Evolutionary conservation across 2,797 vertebrate genomes (phyloP).

Genomic region (Ctenochaetus hawaiiensis): DNA sequence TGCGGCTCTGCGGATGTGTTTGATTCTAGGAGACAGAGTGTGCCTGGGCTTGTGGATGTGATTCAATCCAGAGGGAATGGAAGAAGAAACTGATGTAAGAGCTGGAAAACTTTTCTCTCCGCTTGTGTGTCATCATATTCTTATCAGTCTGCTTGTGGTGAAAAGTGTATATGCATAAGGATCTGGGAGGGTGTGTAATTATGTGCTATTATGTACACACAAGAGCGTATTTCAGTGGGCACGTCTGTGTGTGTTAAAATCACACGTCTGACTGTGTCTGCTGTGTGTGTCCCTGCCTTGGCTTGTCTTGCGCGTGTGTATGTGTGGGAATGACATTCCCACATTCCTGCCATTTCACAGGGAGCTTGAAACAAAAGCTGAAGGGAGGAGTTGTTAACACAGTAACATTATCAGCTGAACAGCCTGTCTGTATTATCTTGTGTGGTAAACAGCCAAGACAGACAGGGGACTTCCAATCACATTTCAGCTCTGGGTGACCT

Average conservation of each 20-base stretch:
- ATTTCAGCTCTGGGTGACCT: slow-evolving; percentile 66
- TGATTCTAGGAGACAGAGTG: slow-evolving; percentile 68
- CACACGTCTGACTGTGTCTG: slow-evolving; percentile 59
- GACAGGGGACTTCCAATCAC: slow-evolving; percentile 72
- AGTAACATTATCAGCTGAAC: slow-evolving; percentile 75
- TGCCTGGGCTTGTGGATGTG: slow-evolving; percentile 62
- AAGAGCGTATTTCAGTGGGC: slow-evolving; percentile 44
- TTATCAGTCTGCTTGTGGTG: slow-evolving; percentile 58
- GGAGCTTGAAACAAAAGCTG: slow-evolving; percentile 75
- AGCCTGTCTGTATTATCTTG: slow-evolving; percentile 63
- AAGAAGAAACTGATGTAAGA: slow-evolving; percentile 82
- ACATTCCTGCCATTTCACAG: slow-evolving; percentile 74
- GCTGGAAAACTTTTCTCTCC: slow-evolving; percentile 75
- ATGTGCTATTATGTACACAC: slow-evolving; percentile 70
- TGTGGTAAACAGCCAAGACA: slow-evolving; percentile 65
- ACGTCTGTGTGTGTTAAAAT: slow-evolving; percentile 61
- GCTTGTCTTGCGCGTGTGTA: slow-evolving; percentile 49
- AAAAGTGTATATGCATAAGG: slow-evolving; percentile 64
- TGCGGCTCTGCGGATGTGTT: slow-evolving; percentile 56
- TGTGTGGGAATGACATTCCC: slow-evolving; percentile 68
- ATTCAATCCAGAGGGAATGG: slow-evolving; percentile 72
- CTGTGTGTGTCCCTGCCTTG: slow-evolving; percentile 41
- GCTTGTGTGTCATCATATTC: slow-evolving; percentile 73
- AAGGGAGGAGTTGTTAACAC: slow-evolving; percentile 72
- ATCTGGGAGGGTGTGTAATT: slow-evolving; percentile 74